Percentiles rank a stretch among this genome's conserved stretches.
Conservation (phyloP, 2,113 vertebrate genomes). For the Dasypus novemcinctus region DNA sequence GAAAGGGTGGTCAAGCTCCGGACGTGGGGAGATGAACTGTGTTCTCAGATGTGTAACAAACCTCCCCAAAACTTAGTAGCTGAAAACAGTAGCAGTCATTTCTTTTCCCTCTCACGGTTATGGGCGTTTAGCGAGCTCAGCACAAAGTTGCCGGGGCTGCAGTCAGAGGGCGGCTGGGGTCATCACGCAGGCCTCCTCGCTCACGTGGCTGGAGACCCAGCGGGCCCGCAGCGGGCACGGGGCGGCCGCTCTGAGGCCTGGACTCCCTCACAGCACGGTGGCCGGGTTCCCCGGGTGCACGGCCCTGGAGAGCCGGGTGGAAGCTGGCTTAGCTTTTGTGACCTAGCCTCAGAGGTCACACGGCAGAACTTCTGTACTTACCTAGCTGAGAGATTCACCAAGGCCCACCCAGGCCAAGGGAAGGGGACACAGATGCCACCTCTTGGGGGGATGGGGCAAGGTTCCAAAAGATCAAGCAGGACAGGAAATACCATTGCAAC, state of each 20-base stretch:
- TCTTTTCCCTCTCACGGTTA: neutral
- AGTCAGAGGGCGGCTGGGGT: neutral
- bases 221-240: no score
- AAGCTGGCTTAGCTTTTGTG: neutral
- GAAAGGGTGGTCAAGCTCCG: no score
- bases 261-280: neutral
- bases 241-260: neutral
- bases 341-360: neutral
- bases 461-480: neutral
- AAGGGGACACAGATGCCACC: neutral
- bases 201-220: neutral
- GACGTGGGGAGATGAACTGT: neutral
- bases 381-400: neutral
- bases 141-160: no score
- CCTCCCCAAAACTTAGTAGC: neutral
- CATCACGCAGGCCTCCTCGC: neutral
- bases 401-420: neutral
- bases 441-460: no score
- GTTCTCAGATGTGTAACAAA: neutral
- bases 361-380: neutral
- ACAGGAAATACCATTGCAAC: neutral
- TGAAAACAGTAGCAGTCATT: neutral
- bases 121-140: neutral
- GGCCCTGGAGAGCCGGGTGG: neutral
- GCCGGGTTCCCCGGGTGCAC: neutral